These are phyloP conservation scores for Neoarius graeffei DNA, from an alignment of 2,113 vertebrate species.

Conservation along the genomic window DNA sequence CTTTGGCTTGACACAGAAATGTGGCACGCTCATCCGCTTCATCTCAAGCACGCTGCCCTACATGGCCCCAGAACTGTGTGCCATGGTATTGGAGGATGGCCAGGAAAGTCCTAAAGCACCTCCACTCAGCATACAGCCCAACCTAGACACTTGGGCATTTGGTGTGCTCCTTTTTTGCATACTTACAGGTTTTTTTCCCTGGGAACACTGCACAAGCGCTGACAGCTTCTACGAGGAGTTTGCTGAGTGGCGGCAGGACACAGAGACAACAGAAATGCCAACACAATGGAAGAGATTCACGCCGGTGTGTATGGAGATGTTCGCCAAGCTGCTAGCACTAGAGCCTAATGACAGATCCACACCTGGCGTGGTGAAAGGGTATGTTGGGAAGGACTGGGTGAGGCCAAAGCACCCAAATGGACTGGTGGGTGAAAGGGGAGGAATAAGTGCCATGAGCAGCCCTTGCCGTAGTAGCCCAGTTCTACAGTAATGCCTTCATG, in stretches of 20 bases:
- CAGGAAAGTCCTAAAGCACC: slow-evolving; percentile 67
- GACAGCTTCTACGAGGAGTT: slow-evolving; percentile 93
- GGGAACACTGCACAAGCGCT: slow-evolving; percentile 79
- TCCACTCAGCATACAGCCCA: slow-evolving; percentile 81
- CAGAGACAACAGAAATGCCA: slow-evolving; percentile 70
- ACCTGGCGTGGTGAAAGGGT: slow-evolving; percentile 69
- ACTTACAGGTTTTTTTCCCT: slow-evolving; percentile 92
- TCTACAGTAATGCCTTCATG: slow-evolving; percentile 7
- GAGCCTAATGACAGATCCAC: slow-evolving; percentile 72
- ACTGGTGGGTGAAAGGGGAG: slow-evolving; percentile 28
- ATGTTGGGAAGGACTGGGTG: slow-evolving; percentile 74
- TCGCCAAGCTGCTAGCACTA: slow-evolving; percentile 79
- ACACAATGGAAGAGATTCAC: slow-evolving; percentile 84
- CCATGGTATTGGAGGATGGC: slow-evolving; percentile 63
- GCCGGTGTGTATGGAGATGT: slow-evolving; percentile 76
- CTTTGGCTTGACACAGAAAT: slow-evolving; percentile 88
- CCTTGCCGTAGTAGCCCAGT: slow-evolving; percentile 39
- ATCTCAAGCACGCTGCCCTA: slow-evolving; percentile 87
- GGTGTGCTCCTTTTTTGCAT: slow-evolving; percentile 91
- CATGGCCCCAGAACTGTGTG: slow-evolving; percentile 86
- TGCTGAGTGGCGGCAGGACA: slow-evolving; percentile 73
- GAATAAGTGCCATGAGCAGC: slow-evolving; percentile 33
- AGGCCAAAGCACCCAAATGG: slow-evolving; percentile 47
- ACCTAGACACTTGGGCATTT: slow-evolving; percentile 90
- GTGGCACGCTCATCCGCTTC: slow-evolving; percentile 84